Base-by-base conservation (phyloP, 2,888 invertebrate genomes). In the Gastracanthus pulcherrimus region DNA sequence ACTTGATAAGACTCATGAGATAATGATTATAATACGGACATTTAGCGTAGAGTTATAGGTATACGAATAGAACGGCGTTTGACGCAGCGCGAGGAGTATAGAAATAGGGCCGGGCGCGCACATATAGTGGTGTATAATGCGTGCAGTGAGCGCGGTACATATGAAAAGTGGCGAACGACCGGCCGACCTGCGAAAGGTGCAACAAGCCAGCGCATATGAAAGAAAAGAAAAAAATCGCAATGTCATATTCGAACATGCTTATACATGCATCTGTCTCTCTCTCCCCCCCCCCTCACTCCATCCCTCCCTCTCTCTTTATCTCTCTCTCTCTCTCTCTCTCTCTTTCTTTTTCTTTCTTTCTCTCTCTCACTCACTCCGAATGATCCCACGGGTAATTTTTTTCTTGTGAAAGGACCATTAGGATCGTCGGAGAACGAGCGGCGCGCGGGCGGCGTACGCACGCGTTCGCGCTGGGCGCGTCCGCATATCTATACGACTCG, bases 401-500 rank as follows among this genome's bases (percentile, higher is more conserved):
- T 76, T 81, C 84, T 86, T 87, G 88, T 86, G 86, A 86, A 86
- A 86, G 86, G 85, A 86, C 86, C 87, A 88, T 89, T 89, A 89
- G 86, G 87, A 79, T 41, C 41, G 80, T 45, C 51, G 62, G 29
- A 41, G 80, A 85, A 83, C 82, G 85, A 81, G 84, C 81, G 84
- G 82, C 82, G 84, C 84, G 84, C 76, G 74, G 82, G 86, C 85
- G 84, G 84, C 86, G 84, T 83, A 85, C 86, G 84, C 84, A 83
- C 84, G 86, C 87, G 85, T 86, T 85, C 82, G 84, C 87, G 85
- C 86, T 88, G 88, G 88, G 87, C 82, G 88, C 88, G 87, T 87
- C 86, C 86, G 86, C 87, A 87, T 89, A 88, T 88, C 87, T 87
- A 80, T 82, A 86, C 87, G 86, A 86, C 86, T 84, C 86, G 89